Percentiles rank a stretch among this genome's conserved stretches.
phyloP scores from a whole-genome alignment of 2,888 invertebrate genomes.

The Glyphotaelius pellucidus region DNA sequence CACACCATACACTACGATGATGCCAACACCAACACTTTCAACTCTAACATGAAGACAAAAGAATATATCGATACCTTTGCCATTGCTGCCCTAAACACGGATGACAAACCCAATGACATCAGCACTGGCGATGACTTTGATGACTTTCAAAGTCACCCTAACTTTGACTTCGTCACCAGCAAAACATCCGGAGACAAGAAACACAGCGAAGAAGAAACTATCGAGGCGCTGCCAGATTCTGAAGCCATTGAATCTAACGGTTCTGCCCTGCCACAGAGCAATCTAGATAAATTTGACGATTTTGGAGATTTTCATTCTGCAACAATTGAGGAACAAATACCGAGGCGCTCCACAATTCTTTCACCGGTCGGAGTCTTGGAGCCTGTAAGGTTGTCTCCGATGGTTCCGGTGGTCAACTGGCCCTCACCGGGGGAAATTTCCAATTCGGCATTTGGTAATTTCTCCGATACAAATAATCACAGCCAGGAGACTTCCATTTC shows the following conservation, averaged over 20 bases:
- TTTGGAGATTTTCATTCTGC: conserved; percentile 65
- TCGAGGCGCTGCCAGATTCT: background rate
- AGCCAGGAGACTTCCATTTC: conserved; percentile 60
- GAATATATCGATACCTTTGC: conserved; percentile 32
- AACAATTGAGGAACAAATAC: conserved; percentile 9
- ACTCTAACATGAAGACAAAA: conserved; percentile 27
- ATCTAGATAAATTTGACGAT: conserved; percentile 59
- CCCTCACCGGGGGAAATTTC: conserved; percentile 76
- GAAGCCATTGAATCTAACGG: background rate
- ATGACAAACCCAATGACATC: conserved; percentile 21
- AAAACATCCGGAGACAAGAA: background rate
- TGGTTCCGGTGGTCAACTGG: conserved; percentile 75
- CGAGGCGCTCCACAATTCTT: background rate
- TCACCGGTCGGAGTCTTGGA: conserved; percentile 69
- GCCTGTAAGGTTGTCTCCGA: conserved; percentile 74
- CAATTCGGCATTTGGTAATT: conserved; percentile 73
- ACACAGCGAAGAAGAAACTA: background rate
- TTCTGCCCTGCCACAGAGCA: background rate
- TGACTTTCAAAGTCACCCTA: conserved; percentile 60
- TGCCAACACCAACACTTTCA: conserved; percentile 67
- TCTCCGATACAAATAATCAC: conserved; percentile 71
- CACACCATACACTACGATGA: conserved; percentile 76
- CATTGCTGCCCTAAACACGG: conserved; percentile 8
- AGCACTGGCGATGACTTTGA: conserved; percentile 60
- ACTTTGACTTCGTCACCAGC: background rate